These are phyloP conservation scores for Chauna torquata DNA, from an alignment of 2,113 vertebrate species.

Conservation along the genomic window DNA sequence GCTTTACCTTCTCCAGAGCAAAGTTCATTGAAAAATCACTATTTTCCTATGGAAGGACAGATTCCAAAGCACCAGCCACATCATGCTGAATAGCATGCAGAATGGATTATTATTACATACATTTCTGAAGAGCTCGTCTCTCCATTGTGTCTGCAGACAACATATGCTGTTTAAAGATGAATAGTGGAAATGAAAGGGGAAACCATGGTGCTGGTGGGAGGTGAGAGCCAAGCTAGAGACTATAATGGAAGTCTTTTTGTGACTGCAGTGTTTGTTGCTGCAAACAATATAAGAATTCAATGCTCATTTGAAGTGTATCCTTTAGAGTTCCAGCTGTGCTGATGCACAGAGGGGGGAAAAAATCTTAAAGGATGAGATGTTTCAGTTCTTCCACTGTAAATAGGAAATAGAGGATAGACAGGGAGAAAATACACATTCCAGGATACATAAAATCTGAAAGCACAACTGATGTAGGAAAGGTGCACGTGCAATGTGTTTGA, in stretches of 20 bases:
- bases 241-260: neutral
- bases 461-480: neutral
- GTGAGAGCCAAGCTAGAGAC: neutral
- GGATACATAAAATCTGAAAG: neutral
- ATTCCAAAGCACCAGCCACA: neutral
- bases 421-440: neutral
- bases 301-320: neutral
- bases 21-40: neutral
- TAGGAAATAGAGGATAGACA: neutral
- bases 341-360: neutral
- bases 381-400: neutral
- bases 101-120: neutral
- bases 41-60: neutral
- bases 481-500: neutral
- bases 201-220: neutral
- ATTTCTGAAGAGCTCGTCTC: neutral
- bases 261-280: neutral
- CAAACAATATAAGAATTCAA: conserved; percentile 28
- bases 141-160: neutral
- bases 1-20: neutral
- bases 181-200: conserved; percentile 9
- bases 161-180: conserved; percentile 9
- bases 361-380: neutral
- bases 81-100: neutral
- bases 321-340: conserved; percentile 13